These are phyloP conservation scores for Sminthurides aquaticus DNA, from an alignment of 2,888 invertebrate species.

Conservation along the genomic window DNA sequence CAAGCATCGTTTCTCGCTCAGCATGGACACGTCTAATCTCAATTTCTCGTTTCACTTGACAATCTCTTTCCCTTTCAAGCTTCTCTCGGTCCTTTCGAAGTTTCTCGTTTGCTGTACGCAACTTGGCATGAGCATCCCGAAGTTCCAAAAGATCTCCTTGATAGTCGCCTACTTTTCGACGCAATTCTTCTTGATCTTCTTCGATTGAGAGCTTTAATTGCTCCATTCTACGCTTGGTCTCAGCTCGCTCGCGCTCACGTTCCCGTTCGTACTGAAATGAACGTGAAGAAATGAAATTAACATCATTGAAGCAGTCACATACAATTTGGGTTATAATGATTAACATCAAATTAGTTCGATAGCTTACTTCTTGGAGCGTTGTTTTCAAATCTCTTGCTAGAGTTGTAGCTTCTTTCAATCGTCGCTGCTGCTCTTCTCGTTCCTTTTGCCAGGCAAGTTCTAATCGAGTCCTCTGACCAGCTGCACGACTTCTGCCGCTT, in stretches of 20 bases:
- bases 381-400: conserved; percentile 78
- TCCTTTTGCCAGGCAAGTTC: conserved; percentile 92
- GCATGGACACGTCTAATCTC: conserved; percentile 52
- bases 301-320: background rate
- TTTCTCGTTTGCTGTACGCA: conserved; percentile 84
- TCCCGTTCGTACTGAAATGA: conserved; percentile 70
- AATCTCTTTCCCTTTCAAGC: conserved; percentile 70
- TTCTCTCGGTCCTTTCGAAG: conserved; percentile 78
- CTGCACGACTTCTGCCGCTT: conserved; percentile 75
- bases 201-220: conserved; percentile 75
- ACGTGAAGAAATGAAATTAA: conserved; percentile 3
- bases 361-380: conserved; percentile 67
- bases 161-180: conserved; percentile 62
- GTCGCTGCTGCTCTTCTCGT: conserved; percentile 80
- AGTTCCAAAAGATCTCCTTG: conserved; percentile 78
- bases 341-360: background rate
- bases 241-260: conserved; percentile 78
- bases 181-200: conserved; percentile 81
- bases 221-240: conserved; percentile 75
- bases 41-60: conserved; percentile 50
- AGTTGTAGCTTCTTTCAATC: conserved; percentile 82
- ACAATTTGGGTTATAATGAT: background rate
- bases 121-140: conserved; percentile 82
- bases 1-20: conserved; percentile 46
- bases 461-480: conserved; percentile 76